Evolutionary conservation across 1,140 invertebrate species (phyloP).

Genomic region (Zaprionus tsacasi): DNA sequence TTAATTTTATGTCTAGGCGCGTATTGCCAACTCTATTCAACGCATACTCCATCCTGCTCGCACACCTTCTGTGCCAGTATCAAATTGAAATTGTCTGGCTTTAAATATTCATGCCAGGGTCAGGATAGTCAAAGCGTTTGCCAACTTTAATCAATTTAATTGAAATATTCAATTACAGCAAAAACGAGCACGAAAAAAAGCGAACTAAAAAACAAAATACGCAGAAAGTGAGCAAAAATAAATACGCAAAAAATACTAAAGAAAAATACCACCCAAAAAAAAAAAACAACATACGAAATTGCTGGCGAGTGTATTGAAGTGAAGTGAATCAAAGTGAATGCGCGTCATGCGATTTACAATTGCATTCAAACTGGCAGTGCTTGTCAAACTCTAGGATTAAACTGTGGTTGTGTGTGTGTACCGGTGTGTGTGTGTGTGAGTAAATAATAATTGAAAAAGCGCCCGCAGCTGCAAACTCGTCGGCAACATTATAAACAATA

Average conservation of each 20-base stretch:
- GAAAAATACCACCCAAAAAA: conserved; percentile 19
- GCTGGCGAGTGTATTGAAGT: background rate
- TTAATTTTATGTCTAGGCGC: conserved; percentile 78
- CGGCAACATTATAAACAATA: conserved; percentile 29
- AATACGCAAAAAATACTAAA: conserved; percentile 28
- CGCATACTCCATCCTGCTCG: background rate
- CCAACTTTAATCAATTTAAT: conserved; percentile 71
- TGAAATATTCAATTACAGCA: conserved; percentile 66
- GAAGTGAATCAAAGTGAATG: background rate
- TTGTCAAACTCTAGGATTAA: conserved; percentile 61
- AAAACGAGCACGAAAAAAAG: background rate
- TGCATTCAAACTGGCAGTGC: conserved; percentile 70
- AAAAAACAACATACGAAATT: background rate
- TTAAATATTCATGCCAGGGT: conserved; percentile 70
- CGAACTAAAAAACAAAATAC: background rate
- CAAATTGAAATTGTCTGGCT: conserved; percentile 68
- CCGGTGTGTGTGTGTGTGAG: conserved; percentile 1
- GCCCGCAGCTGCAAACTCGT: conserved; percentile 3
- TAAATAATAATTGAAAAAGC: conserved; percentile 57
- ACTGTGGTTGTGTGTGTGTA: background rate
- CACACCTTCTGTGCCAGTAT: conserved; percentile 1
- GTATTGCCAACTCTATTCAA: conserved; percentile 41
- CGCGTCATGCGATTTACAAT: conserved; percentile 36
- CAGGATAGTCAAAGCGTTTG: conserved; percentile 23
- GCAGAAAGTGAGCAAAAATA: conserved; percentile 5